Evolutionary conservation across 2,888 invertebrate species (phyloP).

Genomic region (Phytoseiulus persimilis): DNA sequence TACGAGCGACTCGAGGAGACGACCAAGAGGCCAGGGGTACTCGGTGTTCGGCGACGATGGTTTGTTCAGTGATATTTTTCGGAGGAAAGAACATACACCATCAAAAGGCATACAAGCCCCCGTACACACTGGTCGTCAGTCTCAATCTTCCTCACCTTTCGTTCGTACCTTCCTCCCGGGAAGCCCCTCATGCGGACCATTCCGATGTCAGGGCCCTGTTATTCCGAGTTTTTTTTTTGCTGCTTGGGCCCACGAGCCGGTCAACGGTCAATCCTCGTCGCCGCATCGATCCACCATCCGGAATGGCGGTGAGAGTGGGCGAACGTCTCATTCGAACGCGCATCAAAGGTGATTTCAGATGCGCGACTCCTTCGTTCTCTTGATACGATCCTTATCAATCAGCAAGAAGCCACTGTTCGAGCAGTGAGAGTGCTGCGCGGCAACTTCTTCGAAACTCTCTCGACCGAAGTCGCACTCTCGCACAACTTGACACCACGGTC

Average conservation of each 20-base stretch:
- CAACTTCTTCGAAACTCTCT: neutral
- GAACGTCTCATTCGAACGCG: too few relatives aligned
- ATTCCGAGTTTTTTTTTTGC: neutral
- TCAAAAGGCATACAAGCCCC: neutral
- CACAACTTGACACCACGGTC: neutral
- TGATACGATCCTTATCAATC: neutral
- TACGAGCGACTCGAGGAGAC: slow-evolving; percentile 13
- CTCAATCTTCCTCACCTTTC: neutral
- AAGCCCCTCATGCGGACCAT: neutral
- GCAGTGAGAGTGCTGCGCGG: neutral
- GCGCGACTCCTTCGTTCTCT: neutral
- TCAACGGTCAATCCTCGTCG: too few relatives aligned
- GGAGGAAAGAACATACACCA: neutral
- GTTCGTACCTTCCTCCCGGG: neutral
- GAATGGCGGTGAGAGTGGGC: too few relatives aligned
- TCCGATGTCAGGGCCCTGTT: neutral
- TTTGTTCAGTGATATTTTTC: neutral
- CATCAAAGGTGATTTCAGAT: too few relatives aligned
- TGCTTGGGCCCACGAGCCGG: too few relatives aligned
- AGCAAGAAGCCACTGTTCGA: neutral
- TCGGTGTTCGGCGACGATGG: neutral
- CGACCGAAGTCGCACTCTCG: neutral
- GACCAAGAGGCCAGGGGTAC: neutral
- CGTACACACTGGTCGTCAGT: neutral
- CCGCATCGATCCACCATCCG: too few relatives aligned